Evolutionary conservation across 2,888 invertebrate genomes (phyloP).

Genomic region (Aporophyla nigra): DNA sequence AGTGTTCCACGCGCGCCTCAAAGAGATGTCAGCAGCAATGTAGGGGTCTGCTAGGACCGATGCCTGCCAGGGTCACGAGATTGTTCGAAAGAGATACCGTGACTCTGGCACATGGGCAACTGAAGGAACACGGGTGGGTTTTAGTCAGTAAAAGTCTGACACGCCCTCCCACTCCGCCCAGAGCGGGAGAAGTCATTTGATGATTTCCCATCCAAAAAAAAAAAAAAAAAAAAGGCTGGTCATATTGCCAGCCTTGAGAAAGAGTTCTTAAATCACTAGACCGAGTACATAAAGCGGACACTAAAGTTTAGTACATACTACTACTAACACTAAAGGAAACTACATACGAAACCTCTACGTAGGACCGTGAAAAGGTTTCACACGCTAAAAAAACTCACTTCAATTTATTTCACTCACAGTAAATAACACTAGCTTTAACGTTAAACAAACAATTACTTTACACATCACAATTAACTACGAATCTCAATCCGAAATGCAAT

Average conservation of each 20-base stretch:
- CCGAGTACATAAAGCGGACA: conserved; percentile 9
- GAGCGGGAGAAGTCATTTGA: too few species aligned
- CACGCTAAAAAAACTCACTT: conserved; percentile 20
- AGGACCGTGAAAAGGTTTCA: conserved; percentile 2
- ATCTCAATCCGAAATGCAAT: conserved; percentile 51
- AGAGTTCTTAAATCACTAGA: conserved; percentile 24
- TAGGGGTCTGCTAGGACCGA: too few species aligned
- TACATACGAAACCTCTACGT: conserved; percentile 4
- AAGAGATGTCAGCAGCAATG: too few species aligned
- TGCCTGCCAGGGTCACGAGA: too few species aligned
- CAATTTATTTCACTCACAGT: neutral
- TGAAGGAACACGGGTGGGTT: too few species aligned
- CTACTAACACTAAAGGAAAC: conserved; percentile 23
- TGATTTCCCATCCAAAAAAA: too few species aligned
- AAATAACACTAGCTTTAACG: conserved; percentile 6
- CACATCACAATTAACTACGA: conserved; percentile 31
- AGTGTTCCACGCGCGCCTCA: too few species aligned
- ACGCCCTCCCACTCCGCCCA: too few species aligned
- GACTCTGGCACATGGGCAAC: too few species aligned
- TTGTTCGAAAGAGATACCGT: too few species aligned
- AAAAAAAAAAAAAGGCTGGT: too few species aligned
- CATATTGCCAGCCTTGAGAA: neutral
- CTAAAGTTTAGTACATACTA: conserved; percentile 31
- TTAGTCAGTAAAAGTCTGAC: too few species aligned
- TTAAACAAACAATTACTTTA: conserved; percentile 26